These are phyloP conservation scores for Tipula confusa DNA, from an alignment of 2,888 invertebrate species.

Conservation along the genomic window DNA sequence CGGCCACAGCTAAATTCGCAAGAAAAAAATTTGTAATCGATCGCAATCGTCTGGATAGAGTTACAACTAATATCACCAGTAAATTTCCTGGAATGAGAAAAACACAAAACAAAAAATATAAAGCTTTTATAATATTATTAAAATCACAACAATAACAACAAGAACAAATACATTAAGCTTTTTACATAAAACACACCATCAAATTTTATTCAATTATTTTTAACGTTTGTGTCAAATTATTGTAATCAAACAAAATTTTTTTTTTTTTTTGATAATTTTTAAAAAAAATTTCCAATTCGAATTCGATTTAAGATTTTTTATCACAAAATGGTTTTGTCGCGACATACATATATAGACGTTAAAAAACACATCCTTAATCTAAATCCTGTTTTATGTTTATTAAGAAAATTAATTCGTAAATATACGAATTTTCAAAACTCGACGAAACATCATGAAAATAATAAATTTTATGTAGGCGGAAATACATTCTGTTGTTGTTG, in stretches of 20 bases:
- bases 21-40: constrained; percentile 90
- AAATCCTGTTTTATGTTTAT: no score
- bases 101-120: neutral
- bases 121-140: neutral
- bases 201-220: no score
- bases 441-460: neutral
- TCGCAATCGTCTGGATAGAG: constrained; percentile 72
- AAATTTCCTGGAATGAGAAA: constrained; percentile 71
- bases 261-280: neutral
- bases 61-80: constrained; percentile 81
- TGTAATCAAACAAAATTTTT: no score
- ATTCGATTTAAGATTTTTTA: no score
- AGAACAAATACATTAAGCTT: neutral
- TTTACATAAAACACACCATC: no score
- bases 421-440: neutral
- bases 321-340: no score
- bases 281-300: neutral
- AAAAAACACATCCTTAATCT: no score
- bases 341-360: no score
- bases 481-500: no score
- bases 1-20: constrained; percentile 85
- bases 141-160: neutral
- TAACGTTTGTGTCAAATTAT: no score
- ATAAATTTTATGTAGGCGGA: neutral
- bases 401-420: no score